Percentiles rank a stretch among this genome's conserved stretches.
Conservation (phyloP, 2,113 vertebrate genomes). For the Polypterus senegalus region DNA sequence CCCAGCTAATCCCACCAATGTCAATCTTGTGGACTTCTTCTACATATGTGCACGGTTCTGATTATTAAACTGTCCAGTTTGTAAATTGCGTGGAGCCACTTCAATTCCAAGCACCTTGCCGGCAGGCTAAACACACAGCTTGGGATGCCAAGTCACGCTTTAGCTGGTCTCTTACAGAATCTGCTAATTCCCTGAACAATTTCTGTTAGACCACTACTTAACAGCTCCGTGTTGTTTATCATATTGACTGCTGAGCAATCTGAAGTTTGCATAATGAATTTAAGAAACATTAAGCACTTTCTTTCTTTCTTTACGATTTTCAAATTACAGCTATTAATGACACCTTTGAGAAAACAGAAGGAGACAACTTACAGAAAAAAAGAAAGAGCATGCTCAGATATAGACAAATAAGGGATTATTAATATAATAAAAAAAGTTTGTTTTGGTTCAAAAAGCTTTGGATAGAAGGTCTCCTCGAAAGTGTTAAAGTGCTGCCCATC, state of each 20-base stretch:
- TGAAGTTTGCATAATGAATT: not conserved
- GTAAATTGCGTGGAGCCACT: constrained; percentile 59
- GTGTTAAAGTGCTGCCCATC: constrained; percentile 7
- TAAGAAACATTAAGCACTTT: not conserved
- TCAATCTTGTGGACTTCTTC: constrained; percentile 55
- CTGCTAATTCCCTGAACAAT: constrained; percentile 4
- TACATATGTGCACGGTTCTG: constrained; percentile 56
- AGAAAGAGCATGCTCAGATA: too few relatives aligned
- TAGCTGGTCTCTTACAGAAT: constrained; percentile 4
- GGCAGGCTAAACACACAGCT: constrained; percentile 60
- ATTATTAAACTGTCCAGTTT: constrained; percentile 66
- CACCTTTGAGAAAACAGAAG: too few relatives aligned
- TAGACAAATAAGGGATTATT: too few relatives aligned
- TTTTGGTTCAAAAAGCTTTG: too few relatives aligned
- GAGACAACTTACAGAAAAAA: too few relatives aligned
- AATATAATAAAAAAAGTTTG: too few relatives aligned
- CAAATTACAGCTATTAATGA: too few relatives aligned
- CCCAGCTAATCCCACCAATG: constrained; percentile 71
- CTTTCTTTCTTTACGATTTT: too few relatives aligned
- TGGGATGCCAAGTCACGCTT: constrained; percentile 62
- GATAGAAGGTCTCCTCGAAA: not conserved
- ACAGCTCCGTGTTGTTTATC: not conserved
- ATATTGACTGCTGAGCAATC: not conserved
- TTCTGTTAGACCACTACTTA: not conserved
- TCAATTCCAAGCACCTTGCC: constrained; percentile 56